Base-by-base conservation (phyloP, 2,888 invertebrate species). In the Blomia tropicalis region DNA sequence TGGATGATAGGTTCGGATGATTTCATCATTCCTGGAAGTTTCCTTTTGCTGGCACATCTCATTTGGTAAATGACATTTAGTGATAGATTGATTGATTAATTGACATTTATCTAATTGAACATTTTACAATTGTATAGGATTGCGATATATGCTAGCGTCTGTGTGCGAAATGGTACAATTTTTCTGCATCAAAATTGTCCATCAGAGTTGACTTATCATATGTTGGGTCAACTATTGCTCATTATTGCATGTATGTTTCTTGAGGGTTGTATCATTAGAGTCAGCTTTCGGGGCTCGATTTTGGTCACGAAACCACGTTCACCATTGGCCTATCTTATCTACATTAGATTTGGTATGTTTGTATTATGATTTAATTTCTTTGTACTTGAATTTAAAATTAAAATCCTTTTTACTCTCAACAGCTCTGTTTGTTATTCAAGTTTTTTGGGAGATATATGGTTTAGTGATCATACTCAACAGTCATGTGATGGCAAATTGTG, bases 1-100 rank as follows among this genome's bases (percentile, higher is more conserved):
- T 88, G 88, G 87, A 83, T 85, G 72, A 85, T 87, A 68, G 88
- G 87, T 69, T 87, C 86, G 67, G 87, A 88, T 77, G 87, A 88
- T 77, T 78, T 88, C 69, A 84, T 87, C 68, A 84, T 88, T 60
- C 87, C 88, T 36, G 87, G 84, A 63, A 80, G 81, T 67, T 82
- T 86, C 73, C 79, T 87, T 62, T 80, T 85, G 73, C 75, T 82
- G 64, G 77, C 86, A 69, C 87, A 88, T 75, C 74, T 82, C 65
- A 78, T 84, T 72, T 87, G 87, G 88, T 87, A 74, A 81, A 82
- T 77, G 31, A n/a, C n/a, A n/a, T n/a, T n/a, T n/a, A n/a, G 1
- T 3, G 4, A 19, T 53, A 23, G 31, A 29, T 60, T 58, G 51
- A 43, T 63, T 51, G 30, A 27, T 25, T 23, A 4, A 29, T 19